phyloP scores from a whole-genome alignment of 2,113 vertebrate genomes.

The Athene cunicularia region DNA sequence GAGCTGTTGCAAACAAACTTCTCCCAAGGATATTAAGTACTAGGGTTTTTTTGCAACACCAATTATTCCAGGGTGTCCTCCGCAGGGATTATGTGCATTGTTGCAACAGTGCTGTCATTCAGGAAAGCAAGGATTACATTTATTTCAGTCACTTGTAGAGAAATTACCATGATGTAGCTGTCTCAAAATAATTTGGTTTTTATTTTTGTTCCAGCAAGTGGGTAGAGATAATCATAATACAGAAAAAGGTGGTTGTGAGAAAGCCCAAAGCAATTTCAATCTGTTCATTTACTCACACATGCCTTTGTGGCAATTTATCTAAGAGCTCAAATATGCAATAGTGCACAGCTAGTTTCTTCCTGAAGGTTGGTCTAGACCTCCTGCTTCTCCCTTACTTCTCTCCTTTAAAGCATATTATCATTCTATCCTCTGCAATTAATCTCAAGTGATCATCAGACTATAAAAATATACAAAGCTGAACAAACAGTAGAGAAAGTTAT shows the following conservation, averaged over 20 bases:
- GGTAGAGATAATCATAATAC: neutral
- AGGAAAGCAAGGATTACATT: neutral
- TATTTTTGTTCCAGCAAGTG: neutral
- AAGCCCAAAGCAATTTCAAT: neutral
- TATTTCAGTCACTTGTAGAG: neutral
- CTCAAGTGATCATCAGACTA: constrained; percentile 38
- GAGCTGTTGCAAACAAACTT: neutral
- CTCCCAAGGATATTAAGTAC: neutral
- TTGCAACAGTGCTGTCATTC: neutral
- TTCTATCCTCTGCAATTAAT: constrained; percentile 38
- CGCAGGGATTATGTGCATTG: neutral
- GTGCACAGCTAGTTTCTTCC: neutral
- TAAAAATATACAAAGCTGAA: constrained; percentile 35
- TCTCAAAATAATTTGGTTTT: neutral
- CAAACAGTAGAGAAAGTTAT: constrained; percentile 19
- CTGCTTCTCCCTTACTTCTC: neutral
- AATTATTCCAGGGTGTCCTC: neutral
- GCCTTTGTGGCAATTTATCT: neutral
- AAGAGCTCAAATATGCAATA: neutral
- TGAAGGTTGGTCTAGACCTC: neutral
- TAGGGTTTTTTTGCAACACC: neutral
- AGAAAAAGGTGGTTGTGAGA: neutral
- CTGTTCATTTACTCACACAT: neutral
- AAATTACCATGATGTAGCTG: neutral
- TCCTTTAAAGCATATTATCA: constrained; percentile 5